phyloP scores from a whole-genome alignment of 1,140 invertebrate genomes.

The Papilio machaon region DNA sequence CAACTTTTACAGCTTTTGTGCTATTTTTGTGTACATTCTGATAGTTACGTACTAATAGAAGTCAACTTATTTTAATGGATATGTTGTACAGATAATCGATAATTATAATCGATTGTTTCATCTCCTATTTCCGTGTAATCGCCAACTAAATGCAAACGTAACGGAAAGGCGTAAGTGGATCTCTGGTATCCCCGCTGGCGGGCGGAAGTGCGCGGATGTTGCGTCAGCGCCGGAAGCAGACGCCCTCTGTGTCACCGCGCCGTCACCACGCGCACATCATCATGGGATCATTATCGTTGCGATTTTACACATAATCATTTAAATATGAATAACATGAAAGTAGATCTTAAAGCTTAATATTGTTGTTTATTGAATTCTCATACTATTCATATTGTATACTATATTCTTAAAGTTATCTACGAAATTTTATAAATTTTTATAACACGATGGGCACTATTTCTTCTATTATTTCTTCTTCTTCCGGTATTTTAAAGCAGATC shows the following conservation, averaged over 20 bases:
- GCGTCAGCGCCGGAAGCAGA: slow-evolving; percentile 76
- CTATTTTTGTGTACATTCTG: no score
- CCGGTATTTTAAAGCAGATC: not conserved
- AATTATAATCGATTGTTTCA: not conserved
- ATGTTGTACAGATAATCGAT: no score
- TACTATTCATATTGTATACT: no score
- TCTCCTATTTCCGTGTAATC: not conserved
- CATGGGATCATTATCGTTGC: slow-evolving; percentile 42
- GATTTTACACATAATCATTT: slow-evolving; percentile 31
- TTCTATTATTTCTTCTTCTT: not conserved
- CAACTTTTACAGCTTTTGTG: no score
- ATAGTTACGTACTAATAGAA: no score
- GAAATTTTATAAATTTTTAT: not conserved
- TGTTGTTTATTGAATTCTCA: no score
- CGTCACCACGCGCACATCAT: slow-evolving; percentile 56
- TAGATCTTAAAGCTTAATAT: slow-evolving; percentile 2
- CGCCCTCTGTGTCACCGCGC: slow-evolving; percentile 75
- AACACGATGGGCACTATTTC: not conserved
- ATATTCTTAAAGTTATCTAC: not conserved
- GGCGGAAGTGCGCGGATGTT: slow-evolving; percentile 74
- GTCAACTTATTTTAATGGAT: not conserved
- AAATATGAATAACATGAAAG: slow-evolving; percentile 22
- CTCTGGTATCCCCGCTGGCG: slow-evolving; percentile 68
- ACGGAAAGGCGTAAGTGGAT: slow-evolving; percentile 65
- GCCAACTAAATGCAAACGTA: not conserved